A percentile compares a stretch with the other conserved stretches of the same genome.
These are phyloP conservation scores for Pinna nobilis DNA, from an alignment of 1,140 invertebrate species.

Conservation along the genomic window DNA sequence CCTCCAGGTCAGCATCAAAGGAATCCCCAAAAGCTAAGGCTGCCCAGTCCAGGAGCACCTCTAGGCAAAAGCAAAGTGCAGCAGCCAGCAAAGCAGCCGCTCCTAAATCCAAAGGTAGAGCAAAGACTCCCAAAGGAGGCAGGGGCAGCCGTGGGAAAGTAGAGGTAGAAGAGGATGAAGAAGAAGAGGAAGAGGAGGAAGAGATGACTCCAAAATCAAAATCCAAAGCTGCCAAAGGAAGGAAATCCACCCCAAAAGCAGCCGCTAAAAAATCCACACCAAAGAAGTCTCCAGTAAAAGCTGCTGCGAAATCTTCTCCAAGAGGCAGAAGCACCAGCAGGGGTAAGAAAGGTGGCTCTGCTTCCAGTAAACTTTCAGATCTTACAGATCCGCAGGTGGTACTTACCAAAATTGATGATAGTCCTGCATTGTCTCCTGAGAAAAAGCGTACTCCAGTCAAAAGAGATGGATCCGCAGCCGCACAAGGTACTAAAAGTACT, in stretches of 20 bases:
- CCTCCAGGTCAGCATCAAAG: constrained; percentile 10
- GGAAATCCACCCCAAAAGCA: constrained; percentile 9
- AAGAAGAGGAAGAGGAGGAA: constrained; percentile 22
- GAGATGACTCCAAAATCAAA: constrained; percentile 7
- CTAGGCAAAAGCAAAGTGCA: not conserved
- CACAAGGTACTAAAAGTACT: not conserved
- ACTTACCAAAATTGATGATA: constrained; percentile 21
- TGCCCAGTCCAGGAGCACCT: not conserved
- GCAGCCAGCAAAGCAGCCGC: not conserved
- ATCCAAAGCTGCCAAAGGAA: constrained; percentile 6
- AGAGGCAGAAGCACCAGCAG: constrained; percentile 35
- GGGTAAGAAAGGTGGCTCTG: constrained; percentile 24
- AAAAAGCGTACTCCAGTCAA: constrained; percentile 21
- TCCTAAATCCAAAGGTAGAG: constrained; percentile 5
- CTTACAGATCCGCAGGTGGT: constrained; percentile 10
- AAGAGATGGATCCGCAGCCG: not conserved
- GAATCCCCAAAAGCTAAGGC: constrained; percentile 11
- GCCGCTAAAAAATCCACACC: constrained; percentile 22
- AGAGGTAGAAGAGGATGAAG: constrained; percentile 13
- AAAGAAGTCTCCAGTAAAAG: constrained; percentile 19
- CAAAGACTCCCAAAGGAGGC: constrained; percentile 10
- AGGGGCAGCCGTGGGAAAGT: constrained; percentile 6
- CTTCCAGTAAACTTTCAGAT: constrained; percentile 2
- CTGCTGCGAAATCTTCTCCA: constrained; percentile 1
- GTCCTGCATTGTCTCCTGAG: too few relatives aligned